Conservation (phyloP, 1,140 invertebrate genomes). For the Formica selysi region DNA sequence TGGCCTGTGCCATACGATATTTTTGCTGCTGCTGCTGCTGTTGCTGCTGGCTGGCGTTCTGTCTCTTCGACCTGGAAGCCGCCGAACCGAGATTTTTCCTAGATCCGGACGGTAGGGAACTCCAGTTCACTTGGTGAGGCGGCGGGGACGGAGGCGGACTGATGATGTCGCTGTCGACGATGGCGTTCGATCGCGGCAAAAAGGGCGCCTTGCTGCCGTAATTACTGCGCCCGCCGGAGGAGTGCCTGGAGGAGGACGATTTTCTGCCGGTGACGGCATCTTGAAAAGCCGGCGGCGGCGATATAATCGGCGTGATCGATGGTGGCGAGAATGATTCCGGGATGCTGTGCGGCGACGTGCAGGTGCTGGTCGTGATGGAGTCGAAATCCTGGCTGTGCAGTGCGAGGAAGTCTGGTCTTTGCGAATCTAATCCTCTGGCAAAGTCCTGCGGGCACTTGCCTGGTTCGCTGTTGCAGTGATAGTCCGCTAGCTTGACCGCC, state of each 20-base stretch:
- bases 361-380: constrained; percentile 73
- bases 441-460: constrained; percentile 82
- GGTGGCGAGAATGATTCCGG: constrained; percentile 87
- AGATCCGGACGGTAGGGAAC: constrained; percentile 78
- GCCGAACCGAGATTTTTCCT: constrained; percentile 70
- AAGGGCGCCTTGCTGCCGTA: constrained; percentile 86
- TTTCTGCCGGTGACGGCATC: constrained; percentile 83
- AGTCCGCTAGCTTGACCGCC: constrained; percentile 87
- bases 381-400: constrained; percentile 83
- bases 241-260: constrained; percentile 75
- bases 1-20: constrained; percentile 86
- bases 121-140: constrained; percentile 82
- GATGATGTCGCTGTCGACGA: constrained; percentile 87
- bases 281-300: constrained; percentile 88
- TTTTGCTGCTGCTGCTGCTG: constrained; percentile 76
- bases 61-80: constrained; percentile 73
- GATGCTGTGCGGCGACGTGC: constrained; percentile 84
- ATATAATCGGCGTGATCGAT: constrained; percentile 88
- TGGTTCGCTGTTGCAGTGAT: constrained; percentile 88
- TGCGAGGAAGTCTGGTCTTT: constrained; percentile 84
- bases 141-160: constrained; percentile 86
- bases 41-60: constrained; percentile 62
- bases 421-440: constrained; percentile 70
- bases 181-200: constrained; percentile 87
- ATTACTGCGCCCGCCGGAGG: constrained; percentile 67